phyloP scores from a whole-genome alignment of 2,888 invertebrate species.

The Macroteleia sp. region DNA sequence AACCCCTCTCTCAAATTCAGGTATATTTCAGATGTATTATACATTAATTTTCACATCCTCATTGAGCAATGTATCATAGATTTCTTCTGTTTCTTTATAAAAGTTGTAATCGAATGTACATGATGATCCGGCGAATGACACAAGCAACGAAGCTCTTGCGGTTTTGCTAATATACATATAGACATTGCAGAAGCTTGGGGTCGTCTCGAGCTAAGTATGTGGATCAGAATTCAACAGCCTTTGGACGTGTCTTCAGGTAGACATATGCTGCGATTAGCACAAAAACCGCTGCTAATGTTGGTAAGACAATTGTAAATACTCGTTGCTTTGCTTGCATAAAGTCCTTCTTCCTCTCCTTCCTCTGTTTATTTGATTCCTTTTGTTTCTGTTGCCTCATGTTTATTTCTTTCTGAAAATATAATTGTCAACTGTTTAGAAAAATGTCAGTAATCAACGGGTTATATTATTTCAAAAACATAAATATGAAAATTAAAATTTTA shows the following conservation, averaged over 20 bases:
- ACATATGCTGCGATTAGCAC: constrained; percentile 90
- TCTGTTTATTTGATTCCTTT: constrained; percentile 93
- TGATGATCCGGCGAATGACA: constrained; percentile 31
- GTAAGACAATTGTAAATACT: constrained; percentile 91
- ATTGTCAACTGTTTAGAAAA: too few relatives aligned
- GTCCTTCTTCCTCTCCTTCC: constrained; percentile 93
- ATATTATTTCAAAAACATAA: too few relatives aligned
- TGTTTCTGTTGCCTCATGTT: constrained; percentile 92
- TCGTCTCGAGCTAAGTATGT: background rate
- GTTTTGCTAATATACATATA: constrained; percentile 58
- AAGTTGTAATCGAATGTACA: constrained; percentile 42
- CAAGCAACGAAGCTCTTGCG: constrained; percentile 53
- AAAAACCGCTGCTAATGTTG: constrained; percentile 88
- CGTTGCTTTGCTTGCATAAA: constrained; percentile 91
- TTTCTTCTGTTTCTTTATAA: constrained; percentile 17
- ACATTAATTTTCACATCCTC: constrained; percentile 9
- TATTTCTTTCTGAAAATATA: background rate
- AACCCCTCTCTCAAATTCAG: too few relatives aligned
- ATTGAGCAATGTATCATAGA: constrained; percentile 21
- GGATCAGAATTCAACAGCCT: constrained; percentile 77
- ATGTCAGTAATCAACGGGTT: too few relatives aligned
- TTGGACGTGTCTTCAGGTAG: constrained; percentile 91
- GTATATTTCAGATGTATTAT: too few relatives aligned
- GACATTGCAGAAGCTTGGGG: constrained; percentile 41
- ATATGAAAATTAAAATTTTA: too few relatives aligned